These are phyloP conservation scores for Hippopotamus amphibius DNA, from an alignment of 2,113 vertebrate genomes.

Conservation along the genomic window DNA sequence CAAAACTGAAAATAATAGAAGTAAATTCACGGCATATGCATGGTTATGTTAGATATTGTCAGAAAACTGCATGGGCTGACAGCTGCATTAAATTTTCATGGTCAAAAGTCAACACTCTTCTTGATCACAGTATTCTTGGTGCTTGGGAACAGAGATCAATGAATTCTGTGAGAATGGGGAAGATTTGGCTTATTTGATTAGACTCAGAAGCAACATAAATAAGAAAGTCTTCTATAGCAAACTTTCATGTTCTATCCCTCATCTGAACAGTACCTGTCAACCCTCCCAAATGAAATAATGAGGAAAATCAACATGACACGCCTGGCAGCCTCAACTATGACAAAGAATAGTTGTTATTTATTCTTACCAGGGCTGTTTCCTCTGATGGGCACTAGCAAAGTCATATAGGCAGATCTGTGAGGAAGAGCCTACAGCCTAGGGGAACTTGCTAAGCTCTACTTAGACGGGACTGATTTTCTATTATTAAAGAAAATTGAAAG, in stretches of 20 bases:
- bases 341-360: not conserved
- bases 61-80: not conserved
- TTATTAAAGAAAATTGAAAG: not conserved
- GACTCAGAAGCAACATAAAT: not conserved
- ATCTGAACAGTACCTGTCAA: not conserved
- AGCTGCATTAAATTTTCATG: not conserved
- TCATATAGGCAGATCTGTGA: not conserved
- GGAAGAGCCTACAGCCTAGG: not conserved
- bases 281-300: not conserved
- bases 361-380: not conserved
- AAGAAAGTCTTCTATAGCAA: not conserved
- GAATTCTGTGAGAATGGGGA: not conserved
- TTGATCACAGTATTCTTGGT: not conserved
- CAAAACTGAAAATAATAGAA: not conserved
- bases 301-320: not conserved
- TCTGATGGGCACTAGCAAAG: not conserved
- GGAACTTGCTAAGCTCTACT: not conserved
- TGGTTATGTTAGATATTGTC: not conserved
- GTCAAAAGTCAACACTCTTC: not conserved
- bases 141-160: not conserved
- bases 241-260: not conserved
- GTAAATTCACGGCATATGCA: too few relatives aligned
- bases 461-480: not conserved
- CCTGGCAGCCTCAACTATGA: not conserved
- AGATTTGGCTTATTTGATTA: not conserved